Evolutionary conservation across 1,140 invertebrate species (phyloP).

Genomic region (Luehdorfia chinensis): DNA sequence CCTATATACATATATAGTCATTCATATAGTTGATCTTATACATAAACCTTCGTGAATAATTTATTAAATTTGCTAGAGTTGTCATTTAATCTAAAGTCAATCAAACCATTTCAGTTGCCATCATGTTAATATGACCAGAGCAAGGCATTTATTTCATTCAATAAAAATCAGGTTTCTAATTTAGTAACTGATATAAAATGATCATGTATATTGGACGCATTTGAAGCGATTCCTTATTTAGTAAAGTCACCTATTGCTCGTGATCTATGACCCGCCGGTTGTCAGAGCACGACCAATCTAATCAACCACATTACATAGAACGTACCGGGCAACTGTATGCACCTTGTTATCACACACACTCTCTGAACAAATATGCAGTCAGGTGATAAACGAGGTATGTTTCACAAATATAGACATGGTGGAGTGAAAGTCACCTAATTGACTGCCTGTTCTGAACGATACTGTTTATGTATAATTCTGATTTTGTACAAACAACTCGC

Average conservation of each 20-base stretch:
- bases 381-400: conserved; percentile 19
- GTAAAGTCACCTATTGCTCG: conserved; percentile 18
- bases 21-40: no score
- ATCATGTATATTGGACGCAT: conserved; percentile 1
- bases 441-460: conserved; percentile 3
- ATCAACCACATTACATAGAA: conserved; percentile 34
- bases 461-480: conserved; percentile 5
- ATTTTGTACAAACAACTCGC: conserved; percentile 1
- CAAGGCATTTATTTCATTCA: no score
- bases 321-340: conserved; percentile 2
- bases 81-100: no score
- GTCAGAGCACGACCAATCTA: conserved; percentile 35
- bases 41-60: no score
- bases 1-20: no score
- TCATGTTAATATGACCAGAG: no score
- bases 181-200: not conserved
- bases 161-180: no score
- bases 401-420: conserved; percentile 16
- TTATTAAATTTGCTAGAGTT: no score
- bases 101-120: no score
- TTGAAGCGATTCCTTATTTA: conserved; percentile 9
- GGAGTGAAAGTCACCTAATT: conserved; percentile 15
- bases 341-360: conserved; percentile 16
- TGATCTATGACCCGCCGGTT: conserved; percentile 34
- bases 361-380: conserved; percentile 20